A percentile compares a stretch with the other conserved stretches of the same genome.
Conservation (phyloP, 2,113 vertebrate genomes). For the Dascyllus trimaculatus region DNA sequence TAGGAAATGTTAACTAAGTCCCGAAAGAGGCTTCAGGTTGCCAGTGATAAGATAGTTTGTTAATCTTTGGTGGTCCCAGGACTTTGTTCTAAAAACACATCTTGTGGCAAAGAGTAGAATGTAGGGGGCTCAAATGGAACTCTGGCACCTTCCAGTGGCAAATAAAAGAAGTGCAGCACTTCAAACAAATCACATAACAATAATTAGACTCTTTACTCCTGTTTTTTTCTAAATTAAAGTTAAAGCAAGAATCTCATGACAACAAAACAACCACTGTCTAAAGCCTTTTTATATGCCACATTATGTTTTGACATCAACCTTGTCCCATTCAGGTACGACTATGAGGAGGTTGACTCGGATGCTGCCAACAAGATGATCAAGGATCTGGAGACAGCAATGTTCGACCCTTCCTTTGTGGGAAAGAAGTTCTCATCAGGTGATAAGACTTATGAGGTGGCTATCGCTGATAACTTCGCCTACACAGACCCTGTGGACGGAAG, state of each 20-base stretch:
- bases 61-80: background rate
- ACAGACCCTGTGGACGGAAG: constrained; percentile 96
- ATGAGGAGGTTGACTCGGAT: constrained; percentile 96
- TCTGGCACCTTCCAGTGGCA: constrained; percentile 67
- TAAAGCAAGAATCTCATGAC: too few species aligned
- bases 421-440: constrained; percentile 90
- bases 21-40: background rate
- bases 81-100: too few species aligned
- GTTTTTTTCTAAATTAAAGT: background rate
- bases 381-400: constrained; percentile 90
- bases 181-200: background rate
- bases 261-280: background rate
- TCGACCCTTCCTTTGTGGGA: constrained; percentile 91
- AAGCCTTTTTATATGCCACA: background rate
- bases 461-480: constrained; percentile 97
- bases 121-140: background rate
- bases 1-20: background rate
- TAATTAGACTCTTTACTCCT: background rate
- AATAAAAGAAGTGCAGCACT: constrained; percentile 22
- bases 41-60: background rate
- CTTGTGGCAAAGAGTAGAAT: too few species aligned
- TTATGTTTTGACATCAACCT: constrained; percentile 5
- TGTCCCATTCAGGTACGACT: constrained; percentile 89
- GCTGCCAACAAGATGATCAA: constrained; percentile 96
- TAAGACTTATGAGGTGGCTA: constrained; percentile 93